A percentile compares a stretch with the other conserved stretches of the same genome.
These are phyloP conservation scores for Cygnus olor DNA, from an alignment of 2,797 vertebrate species.

Conservation along the genomic window DNA sequence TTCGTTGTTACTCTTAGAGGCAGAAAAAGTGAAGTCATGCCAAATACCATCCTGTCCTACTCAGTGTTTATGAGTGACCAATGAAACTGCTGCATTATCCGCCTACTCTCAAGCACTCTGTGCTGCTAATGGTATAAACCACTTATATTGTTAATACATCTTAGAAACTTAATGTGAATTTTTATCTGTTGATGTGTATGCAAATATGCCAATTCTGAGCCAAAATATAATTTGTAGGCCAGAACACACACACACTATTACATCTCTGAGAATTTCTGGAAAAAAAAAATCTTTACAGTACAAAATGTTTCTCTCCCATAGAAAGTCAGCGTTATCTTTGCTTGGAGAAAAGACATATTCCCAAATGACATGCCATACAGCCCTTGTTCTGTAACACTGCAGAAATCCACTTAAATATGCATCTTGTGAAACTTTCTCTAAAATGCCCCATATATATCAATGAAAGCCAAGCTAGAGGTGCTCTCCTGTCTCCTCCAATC, in stretches of 20 bases:
- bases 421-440: background rate
- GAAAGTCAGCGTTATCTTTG: background rate
- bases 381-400: background rate
- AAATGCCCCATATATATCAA: background rate
- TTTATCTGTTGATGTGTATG: background rate
- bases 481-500: background rate
- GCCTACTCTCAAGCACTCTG: background rate
- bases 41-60: background rate
- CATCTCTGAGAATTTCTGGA: background rate
- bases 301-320: background rate
- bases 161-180: too few species aligned
- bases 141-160: background rate
- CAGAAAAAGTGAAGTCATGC: background rate
- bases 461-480: background rate
- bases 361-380: background rate
- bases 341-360: background rate
- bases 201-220: background rate
- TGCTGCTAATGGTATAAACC: background rate
- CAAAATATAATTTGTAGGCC: background rate
- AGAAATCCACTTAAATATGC: background rate
- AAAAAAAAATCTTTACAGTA: background rate
- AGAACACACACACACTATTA: background rate
- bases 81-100: background rate
- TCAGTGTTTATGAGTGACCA: background rate
- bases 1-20: background rate